Conservation (phyloP, 2,888 invertebrate species). For the Tetrapedia diversipes region DNA sequence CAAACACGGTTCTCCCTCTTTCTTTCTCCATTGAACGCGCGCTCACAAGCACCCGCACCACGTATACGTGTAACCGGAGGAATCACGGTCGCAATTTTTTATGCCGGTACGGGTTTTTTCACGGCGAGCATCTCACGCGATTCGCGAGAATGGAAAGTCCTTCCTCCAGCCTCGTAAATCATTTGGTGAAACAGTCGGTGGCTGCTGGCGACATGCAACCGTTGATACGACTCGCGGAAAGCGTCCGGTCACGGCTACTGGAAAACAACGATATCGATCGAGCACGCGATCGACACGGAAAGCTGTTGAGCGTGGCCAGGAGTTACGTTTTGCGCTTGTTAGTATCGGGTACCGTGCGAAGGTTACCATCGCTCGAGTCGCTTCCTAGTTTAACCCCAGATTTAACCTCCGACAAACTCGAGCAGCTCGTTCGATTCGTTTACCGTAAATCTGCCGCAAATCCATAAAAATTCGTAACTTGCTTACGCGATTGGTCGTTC, state of each 20-base stretch:
- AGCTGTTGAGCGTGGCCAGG: too few species aligned
- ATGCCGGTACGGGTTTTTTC: conserved; percentile 15
- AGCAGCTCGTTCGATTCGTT: too few species aligned
- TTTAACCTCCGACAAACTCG: too few species aligned
- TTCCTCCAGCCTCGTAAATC: conserved; percentile 30
- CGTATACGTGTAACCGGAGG: not conserved
- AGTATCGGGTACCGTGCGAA: too few species aligned
- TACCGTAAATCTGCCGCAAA: too few species aligned
- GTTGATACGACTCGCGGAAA: not conserved
- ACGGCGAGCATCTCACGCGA: conserved; percentile 16
- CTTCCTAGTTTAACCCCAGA: too few species aligned
- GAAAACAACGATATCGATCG: conserved; percentile 10
- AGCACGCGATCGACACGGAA: not conserved
- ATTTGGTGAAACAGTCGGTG: conserved; percentile 28
- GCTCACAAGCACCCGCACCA: not conserved
- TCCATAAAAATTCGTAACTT: too few species aligned
- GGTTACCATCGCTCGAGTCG: not conserved
- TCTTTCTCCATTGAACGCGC: too few species aligned
- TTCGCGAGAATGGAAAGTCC: conserved; percentile 52
- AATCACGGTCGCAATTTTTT: conserved; percentile 44
- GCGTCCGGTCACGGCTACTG: not conserved
- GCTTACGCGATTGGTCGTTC: too few species aligned
- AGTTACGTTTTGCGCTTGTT: too few species aligned
- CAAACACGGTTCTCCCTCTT: too few species aligned
- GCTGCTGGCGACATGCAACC: not conserved